Evolutionary conservation across 2,797 vertebrate genomes (phyloP), one percentile per base, ranked within the genome.

Genomic region (Danio albolineatus): DNA sequence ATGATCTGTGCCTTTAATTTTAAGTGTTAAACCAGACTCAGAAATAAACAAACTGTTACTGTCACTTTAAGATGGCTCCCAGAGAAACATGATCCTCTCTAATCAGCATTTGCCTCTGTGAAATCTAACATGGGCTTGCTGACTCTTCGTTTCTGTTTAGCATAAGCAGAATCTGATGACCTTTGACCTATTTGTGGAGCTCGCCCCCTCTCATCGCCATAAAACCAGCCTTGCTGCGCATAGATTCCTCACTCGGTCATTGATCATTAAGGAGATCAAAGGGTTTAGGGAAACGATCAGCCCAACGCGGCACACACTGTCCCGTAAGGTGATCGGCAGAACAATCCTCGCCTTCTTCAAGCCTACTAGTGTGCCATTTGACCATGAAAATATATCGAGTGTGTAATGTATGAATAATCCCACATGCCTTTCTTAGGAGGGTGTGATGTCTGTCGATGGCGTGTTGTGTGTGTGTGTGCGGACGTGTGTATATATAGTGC

Each of bases 91-190:
- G 88, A 90, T 84, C 87, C 83, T 64, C 84, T 88, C 87, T 89
- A 91, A 92, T 90, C 89, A 62, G 80, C 48, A 48, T 90, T 84
- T 61, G 85, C 86, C 79, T 82, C 87, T 90, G 88, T 89, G 87
- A 91, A 91, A 91, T 91, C 88, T 91, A 87, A 83, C 90, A 89
- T 87, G 82, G 83, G 87, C 85, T 85, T 78, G 84, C 87, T 85
- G 88, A 90, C 89, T 87, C 88, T 90, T 84, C 87, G 88, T 89
- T 90, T 88, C 88, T 89, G 86, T 90, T 89, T 87, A 86, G 86
- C 76, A 81, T 85, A 73, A 89, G 88, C 85, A 80, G 73, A 85
- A 78, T 89, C 85, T 78, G 80, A 87, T 82, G 80, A 85, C 90
- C 90, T 89, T 85, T 91, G 89, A 91, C 89, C 91, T 89, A 89